Percentiles rank a stretch among this genome's conserved stretches.
These are phyloP conservation scores for Plectrocnemia conspersa DNA, from an alignment of 1,140 invertebrate species.

Conservation along the genomic window DNA sequence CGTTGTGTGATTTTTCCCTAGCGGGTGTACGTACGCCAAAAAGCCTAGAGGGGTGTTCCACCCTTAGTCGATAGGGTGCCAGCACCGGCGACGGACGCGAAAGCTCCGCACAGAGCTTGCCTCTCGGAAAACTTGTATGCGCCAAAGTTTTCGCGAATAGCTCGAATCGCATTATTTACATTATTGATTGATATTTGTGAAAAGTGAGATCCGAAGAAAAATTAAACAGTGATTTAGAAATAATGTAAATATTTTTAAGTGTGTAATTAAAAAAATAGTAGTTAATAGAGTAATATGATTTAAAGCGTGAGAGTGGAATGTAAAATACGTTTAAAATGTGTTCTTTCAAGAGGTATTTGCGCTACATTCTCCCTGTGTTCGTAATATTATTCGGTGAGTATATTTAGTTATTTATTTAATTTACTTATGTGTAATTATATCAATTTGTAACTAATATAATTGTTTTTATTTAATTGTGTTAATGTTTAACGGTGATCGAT, in stretches of 20 bases:
- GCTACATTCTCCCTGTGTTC: slow-evolving; percentile 4
- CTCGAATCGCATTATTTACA: neutral
- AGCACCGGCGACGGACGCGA: slow-evolving; percentile 8
- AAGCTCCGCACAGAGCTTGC: neutral
- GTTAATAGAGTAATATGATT: neutral
- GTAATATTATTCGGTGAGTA: slow-evolving; percentile 14
- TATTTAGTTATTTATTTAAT: neutral
- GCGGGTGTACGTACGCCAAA: neutral
- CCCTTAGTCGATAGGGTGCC: slow-evolving; percentile 20
- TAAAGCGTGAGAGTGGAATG: slow-evolving; percentile 1
- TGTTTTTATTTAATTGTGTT: too few species aligned
- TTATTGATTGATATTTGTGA: neutral
- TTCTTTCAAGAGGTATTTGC: neutral
- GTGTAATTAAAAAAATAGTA: slow-evolving; percentile 5
- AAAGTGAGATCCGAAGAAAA: slow-evolving; percentile 3
- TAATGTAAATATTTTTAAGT: neutral
- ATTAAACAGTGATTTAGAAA: neutral
- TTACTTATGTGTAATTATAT: too few species aligned
- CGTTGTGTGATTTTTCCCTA: slow-evolving; percentile 9
- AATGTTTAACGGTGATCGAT: too few species aligned
- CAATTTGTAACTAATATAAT: too few species aligned
- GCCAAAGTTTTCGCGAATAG: neutral
- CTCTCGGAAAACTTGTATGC: slow-evolving; percentile 11
- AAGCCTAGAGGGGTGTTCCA: neutral
- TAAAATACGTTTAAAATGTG: slow-evolving; percentile 16